phyloP scores from a whole-genome alignment of 2,888 invertebrate genomes.

The Seira musarum region DNA sequence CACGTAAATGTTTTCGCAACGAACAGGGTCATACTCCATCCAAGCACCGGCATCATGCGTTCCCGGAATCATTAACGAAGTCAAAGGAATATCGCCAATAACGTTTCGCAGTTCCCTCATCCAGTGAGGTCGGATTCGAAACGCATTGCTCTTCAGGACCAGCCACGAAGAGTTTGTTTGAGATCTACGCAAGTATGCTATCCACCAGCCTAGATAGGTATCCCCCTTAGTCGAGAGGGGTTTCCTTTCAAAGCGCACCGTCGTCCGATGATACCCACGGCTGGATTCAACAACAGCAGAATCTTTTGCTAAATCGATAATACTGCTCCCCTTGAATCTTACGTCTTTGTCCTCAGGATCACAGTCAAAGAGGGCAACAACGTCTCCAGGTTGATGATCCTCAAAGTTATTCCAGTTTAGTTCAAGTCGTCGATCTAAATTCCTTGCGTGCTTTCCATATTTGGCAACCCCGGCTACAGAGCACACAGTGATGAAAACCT shows the following conservation, averaged over 20 bases:
- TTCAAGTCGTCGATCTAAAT: constrained; percentile 62
- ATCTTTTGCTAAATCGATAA: constrained; percentile 53
- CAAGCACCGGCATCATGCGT: constrained; percentile 80
- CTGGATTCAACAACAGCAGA: constrained; percentile 40
- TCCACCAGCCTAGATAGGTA: constrained; percentile 71
- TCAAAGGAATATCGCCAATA: constrained; percentile 77
- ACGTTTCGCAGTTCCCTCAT: constrained; percentile 66
- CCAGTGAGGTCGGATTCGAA: constrained; percentile 76
- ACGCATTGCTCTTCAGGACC: constrained; percentile 75
- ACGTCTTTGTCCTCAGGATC: constrained; percentile 68
- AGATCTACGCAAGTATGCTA: constrained; percentile 67
- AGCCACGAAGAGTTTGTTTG: constrained; percentile 70
- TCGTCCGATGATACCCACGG: constrained; percentile 59
- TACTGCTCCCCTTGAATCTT: constrained; percentile 29
- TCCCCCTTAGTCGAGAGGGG: constrained; percentile 54
- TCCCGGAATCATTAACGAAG: constrained; percentile 79
- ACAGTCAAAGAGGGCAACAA: constrained; percentile 71
- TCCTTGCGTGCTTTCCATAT: constrained; percentile 59
- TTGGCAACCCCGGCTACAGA: constrained; percentile 53
- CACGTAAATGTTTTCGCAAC: constrained; percentile 63
- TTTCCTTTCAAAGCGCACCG: constrained; percentile 53
- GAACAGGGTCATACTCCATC: constrained; percentile 73
- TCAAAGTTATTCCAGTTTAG: constrained; percentile 67
- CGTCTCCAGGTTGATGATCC: constrained; percentile 66
- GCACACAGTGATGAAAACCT: constrained; percentile 63